Percentiles rank a stretch among this genome's conserved stretches.
Evolutionary conservation across 2,113 vertebrate genomes (phyloP).

Genomic region (Delphinus delphis): DNA sequence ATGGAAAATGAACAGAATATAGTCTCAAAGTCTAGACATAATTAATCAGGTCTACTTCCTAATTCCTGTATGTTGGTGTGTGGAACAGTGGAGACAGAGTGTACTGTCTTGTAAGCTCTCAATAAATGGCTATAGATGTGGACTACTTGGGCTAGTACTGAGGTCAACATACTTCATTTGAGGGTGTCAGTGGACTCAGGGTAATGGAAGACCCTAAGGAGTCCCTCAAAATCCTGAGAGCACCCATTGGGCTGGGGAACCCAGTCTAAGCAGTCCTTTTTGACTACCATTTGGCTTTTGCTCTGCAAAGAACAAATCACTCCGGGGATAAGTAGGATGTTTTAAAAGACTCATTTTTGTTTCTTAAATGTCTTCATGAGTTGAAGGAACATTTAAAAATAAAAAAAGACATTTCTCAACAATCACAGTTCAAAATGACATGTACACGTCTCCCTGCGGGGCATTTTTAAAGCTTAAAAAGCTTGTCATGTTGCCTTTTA

Average conservation of each 20-base stretch:
- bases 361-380: slow-evolving; percentile 48
- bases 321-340: slow-evolving; percentile 46
- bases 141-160: too few species aligned
- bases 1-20: background rate
- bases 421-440: slow-evolving; percentile 71
- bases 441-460: slow-evolving; percentile 42
- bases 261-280: background rate
- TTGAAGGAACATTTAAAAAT: slow-evolving; percentile 71
- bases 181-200: background rate
- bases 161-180: background rate
- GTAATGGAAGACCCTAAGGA: background rate
- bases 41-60: background rate
- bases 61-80: background rate
- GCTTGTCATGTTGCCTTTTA: slow-evolving; percentile 62
- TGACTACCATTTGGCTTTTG: background rate
- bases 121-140: background rate
- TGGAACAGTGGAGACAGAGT: background rate
- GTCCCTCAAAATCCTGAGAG: background rate
- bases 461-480: slow-evolving; percentile 67
- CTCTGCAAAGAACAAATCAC: slow-evolving; percentile 11
- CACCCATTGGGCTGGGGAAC: background rate
- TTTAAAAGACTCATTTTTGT: slow-evolving; percentile 55
- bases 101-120: background rate
- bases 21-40: background rate
- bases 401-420: slow-evolving; percentile 73